A percentile compares a stretch with the other conserved stretches of the same genome.
Evolutionary conservation across 2,888 invertebrate species (phyloP).

Genomic region (Flabesymbios commensalis): DNA sequence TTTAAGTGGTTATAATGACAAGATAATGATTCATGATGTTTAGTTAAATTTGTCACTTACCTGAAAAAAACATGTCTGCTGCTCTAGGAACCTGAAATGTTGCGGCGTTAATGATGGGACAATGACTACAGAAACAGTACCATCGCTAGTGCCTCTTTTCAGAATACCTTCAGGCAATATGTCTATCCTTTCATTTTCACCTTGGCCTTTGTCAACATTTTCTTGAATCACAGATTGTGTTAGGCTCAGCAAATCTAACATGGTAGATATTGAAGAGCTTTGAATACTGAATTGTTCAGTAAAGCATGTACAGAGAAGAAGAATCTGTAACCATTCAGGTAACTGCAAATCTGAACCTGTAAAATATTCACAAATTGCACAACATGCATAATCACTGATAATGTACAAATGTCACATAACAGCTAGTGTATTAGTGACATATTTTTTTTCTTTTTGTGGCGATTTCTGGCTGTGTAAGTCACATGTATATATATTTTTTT

Average conservation of each 20-base stretch:
- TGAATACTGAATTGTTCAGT: constrained; percentile 64
- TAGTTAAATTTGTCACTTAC: constrained; percentile 51
- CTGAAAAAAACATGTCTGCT: constrained; percentile 73
- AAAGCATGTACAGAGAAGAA: constrained; percentile 73
- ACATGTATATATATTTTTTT: no score
- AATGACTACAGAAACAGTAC: constrained; percentile 70
- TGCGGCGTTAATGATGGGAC: constrained; percentile 72
- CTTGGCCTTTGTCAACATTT: constrained; percentile 1
- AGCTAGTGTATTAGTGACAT: no score
- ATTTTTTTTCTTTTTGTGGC: no score
- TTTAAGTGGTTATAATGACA: no score
- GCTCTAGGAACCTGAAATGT: constrained; percentile 72
- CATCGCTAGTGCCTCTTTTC: constrained; percentile 17
- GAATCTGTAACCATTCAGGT: constrained; percentile 72
- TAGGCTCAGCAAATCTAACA: constrained; percentile 74
- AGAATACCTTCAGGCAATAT: not conserved
- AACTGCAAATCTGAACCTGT: constrained; percentile 39
- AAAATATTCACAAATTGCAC: no score
- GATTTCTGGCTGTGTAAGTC: no score
- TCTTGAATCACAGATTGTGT: constrained; percentile 63
- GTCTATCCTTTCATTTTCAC: not conserved
- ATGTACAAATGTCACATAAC: no score
- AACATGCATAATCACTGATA: no score
- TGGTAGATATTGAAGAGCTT: constrained; percentile 71
- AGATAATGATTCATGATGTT: no score